Conservation (phyloP, 2,888 invertebrate species). For the Eucera pruinosa region DNA sequence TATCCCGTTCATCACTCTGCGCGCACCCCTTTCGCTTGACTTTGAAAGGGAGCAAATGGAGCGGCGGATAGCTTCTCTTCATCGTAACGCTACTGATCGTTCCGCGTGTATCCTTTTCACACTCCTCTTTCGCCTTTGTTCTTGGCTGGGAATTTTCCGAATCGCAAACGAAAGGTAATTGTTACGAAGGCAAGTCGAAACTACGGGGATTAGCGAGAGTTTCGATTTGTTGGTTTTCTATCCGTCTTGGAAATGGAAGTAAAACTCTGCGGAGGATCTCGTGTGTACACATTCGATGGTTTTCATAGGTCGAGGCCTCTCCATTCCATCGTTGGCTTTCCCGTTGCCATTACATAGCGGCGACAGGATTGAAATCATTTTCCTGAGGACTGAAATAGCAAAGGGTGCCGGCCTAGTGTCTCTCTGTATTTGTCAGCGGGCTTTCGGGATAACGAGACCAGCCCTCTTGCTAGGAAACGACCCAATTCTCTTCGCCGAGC, state of each 20-base stretch:
- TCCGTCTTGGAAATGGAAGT: neutral
- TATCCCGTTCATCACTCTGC: no score
- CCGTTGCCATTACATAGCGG: neutral
- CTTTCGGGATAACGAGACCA: conserved; percentile 68
- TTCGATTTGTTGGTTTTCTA: neutral
- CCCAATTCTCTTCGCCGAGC: conserved; percentile 63
- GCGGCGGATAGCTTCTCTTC: conserved; percentile 7
- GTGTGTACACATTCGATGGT: conserved; percentile 1
- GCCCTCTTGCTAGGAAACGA: conserved; percentile 55
- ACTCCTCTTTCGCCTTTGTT: no score
- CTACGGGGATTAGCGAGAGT: neutral
- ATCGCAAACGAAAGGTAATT: neutral
- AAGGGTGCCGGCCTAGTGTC: conserved; percentile 16
- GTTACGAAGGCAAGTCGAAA: neutral
- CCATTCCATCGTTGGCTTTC: neutral
- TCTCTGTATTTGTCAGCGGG: conserved; percentile 49
- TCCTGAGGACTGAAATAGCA: conserved; percentile 33
- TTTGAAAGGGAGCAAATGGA: conserved; percentile 26
- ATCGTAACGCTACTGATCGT: conserved; percentile 2
- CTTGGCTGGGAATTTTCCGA: no score
- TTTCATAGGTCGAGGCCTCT: neutral
- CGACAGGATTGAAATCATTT: conserved; percentile 22
- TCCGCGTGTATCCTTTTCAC: neutral
- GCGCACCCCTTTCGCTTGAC: neutral
- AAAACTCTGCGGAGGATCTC: neutral